Conservation (phyloP, 2,113 vertebrate species). For the Nestor notabilis region DNA sequence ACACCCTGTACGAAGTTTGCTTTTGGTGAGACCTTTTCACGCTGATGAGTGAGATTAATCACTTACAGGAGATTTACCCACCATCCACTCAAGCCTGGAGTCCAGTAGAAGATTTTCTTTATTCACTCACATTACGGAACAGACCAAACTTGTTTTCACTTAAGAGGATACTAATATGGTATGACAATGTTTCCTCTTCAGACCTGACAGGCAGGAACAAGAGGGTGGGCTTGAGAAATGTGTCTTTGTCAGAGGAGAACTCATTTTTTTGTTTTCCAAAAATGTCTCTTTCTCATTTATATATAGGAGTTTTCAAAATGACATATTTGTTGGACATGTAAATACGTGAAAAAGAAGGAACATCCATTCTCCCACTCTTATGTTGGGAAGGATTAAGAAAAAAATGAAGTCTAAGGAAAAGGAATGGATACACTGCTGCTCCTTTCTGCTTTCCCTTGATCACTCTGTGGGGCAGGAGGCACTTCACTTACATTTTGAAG, state of each 20-base stretch:
- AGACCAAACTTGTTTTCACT: background rate
- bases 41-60: background rate
- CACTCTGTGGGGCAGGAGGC: background rate
- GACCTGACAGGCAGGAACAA: background rate
- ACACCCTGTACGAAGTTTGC: background rate
- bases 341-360: background rate
- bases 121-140: background rate
- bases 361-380: background rate
- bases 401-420: background rate
- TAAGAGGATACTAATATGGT: background rate
- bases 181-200: background rate
- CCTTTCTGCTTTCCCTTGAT: background rate
- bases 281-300: background rate
- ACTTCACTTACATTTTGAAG: background rate
- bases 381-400: background rate
- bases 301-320: background rate
- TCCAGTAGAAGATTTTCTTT: background rate
- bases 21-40: background rate
- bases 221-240: background rate
- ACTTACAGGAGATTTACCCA: background rate
- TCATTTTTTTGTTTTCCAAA: constrained; percentile 31
- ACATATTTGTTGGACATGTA: background rate
- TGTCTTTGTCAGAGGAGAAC: background rate
- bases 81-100: background rate
- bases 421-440: background rate